These are phyloP conservation scores for Contarinia nasturtii DNA, from an alignment of 1,140 invertebrate genomes.

Conservation along the genomic window DNA sequence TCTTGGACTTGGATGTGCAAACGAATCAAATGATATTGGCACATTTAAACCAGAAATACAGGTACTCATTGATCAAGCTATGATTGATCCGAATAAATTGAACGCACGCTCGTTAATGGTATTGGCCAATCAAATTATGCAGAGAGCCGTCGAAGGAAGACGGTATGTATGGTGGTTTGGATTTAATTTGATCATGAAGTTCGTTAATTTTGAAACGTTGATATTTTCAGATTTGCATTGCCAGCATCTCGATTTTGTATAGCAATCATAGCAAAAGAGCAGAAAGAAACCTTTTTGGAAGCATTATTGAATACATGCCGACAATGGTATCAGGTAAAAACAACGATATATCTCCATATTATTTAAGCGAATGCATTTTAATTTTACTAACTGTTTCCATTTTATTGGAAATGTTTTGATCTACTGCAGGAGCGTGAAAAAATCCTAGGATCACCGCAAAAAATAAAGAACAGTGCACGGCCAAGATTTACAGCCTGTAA, in stretches of 20 bases:
- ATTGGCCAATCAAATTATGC: conserved; percentile 58
- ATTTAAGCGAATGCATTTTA: too few relatives aligned
- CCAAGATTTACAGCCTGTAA: conserved; percentile 57
- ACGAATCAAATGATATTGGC: conserved; percentile 50
- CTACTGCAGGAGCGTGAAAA: conserved; percentile 60
- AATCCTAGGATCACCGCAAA: conserved; percentile 23
- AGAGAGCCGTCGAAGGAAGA: conserved; percentile 55
- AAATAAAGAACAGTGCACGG: conserved; percentile 24
- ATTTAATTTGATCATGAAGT: too few relatives aligned
- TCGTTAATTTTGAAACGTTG: neutral
- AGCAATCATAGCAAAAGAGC: conserved; percentile 68
- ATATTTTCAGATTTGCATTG: conserved; percentile 34
- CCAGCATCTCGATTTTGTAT: conserved; percentile 65
- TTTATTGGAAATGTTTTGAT: too few relatives aligned
- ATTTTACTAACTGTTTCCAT: too few relatives aligned
- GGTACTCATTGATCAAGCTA: conserved; percentile 44
- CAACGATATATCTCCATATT: too few relatives aligned
- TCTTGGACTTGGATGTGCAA: conserved; percentile 29
- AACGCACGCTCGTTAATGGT: conserved; percentile 64
- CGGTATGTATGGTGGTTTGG: conserved; percentile 12
- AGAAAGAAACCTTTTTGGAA: conserved; percentile 71
- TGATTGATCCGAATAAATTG: conserved; percentile 61
- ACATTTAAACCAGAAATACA: conserved; percentile 52
- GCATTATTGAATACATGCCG: conserved; percentile 72
- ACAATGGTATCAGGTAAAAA: conserved; percentile 82